phyloP scores from a whole-genome alignment of 1,140 invertebrate species.

The Helicoverpa zea region DNA sequence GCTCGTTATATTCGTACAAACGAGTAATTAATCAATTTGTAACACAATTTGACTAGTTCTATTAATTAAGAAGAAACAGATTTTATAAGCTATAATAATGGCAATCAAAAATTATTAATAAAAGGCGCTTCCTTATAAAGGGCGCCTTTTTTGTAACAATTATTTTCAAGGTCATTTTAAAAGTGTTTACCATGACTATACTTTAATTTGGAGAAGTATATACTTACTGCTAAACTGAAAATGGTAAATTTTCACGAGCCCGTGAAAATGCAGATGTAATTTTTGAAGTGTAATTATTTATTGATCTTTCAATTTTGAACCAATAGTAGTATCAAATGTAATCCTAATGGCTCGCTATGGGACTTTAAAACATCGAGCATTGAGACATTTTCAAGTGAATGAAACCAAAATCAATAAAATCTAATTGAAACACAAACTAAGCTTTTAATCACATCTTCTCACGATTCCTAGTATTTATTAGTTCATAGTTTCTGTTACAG shows the following conservation, averaged over 20 bases:
- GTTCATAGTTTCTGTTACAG: not conserved
- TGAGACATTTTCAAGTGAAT: too few species aligned
- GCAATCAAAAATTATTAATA: slow-evolving; percentile 10
- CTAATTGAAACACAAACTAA: not conserved
- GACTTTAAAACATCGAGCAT: too few species aligned
- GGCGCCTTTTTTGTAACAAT: not conserved
- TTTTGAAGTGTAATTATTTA: too few species aligned
- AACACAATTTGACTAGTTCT: not conserved
- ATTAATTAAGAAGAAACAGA: slow-evolving; percentile 6
- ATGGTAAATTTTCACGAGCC: too few species aligned
- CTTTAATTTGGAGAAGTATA: too few species aligned
- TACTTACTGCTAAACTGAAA: too few species aligned
- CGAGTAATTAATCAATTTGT: slow-evolving; percentile 14
- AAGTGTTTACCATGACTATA: not conserved
- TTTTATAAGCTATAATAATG: slow-evolving; percentile 3
- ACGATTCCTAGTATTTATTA: slow-evolving; percentile 14
- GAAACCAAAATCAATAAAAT: too few species aligned
- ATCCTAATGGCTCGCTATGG: too few species aligned
- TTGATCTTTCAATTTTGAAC: too few species aligned
- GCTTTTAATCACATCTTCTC: not conserved
- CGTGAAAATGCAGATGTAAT: too few species aligned
- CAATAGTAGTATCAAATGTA: too few species aligned
- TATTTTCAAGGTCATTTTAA: not conserved
- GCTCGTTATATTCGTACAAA: not conserved
- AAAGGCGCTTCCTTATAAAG: slow-evolving; percentile 12